phyloP scores from a whole-genome alignment of 64 coral and sea anemone species.

The Stichodactyla mertensii region DNA sequence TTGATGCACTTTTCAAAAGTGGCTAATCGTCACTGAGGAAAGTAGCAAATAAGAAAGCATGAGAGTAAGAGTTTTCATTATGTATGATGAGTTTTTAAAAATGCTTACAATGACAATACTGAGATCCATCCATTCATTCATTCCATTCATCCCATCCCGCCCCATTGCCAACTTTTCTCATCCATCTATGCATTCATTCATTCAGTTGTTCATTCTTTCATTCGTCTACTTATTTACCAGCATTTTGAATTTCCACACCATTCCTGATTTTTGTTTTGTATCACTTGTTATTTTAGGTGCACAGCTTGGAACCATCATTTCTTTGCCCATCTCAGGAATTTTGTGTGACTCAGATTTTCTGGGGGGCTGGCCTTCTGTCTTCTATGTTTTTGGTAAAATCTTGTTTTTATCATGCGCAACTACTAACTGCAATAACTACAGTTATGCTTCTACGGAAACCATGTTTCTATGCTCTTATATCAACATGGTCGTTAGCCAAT shows the following conservation, averaged over 20 bases:
- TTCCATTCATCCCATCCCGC: no score
- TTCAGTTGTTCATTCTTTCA: not conserved
- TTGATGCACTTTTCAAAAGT: not conserved
- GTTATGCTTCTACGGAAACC: no score
- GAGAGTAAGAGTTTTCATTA: no score
- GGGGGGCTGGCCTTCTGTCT: constrained; percentile 92
- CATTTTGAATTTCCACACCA: not conserved
- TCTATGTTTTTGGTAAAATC: constrained; percentile 83
- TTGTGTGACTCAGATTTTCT: constrained; percentile 53
- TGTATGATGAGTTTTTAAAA: no score
- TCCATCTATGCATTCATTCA: not conserved
- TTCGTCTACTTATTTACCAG: not conserved
- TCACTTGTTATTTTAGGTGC: constrained; percentile 30
- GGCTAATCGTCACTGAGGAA: no score
- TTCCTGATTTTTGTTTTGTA: not conserved
- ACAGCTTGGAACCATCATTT: constrained; percentile 71
- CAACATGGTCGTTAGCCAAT: no score
- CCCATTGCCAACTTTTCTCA: no score
- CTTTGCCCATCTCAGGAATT: constrained; percentile 64
- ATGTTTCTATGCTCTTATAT: no score
- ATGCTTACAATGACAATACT: not conserved
- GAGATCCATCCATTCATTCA: not conserved
- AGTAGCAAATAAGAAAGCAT: no score
- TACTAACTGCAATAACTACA: not conserved
- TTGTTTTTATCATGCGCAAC: not conserved